Evolutionary conservation across 2,888 invertebrate genomes (phyloP).

Genomic region (Oeneis ivallda): DNA sequence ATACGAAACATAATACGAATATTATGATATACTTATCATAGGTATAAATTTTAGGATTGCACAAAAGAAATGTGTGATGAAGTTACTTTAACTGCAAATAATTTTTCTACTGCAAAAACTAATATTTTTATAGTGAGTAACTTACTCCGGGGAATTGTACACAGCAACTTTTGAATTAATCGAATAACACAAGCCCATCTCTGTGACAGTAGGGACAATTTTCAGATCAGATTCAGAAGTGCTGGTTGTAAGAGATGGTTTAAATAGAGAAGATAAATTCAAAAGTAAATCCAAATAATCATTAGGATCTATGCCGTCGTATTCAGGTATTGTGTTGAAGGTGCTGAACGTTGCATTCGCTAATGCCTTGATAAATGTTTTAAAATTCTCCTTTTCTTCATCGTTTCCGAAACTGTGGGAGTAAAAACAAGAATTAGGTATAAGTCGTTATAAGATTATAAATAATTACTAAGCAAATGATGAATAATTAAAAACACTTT

Average conservation of each 20-base stretch:
- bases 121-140: conserved; percentile 35
- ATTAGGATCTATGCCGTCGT: conserved; percentile 78
- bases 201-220: conserved; percentile 83
- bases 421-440: neutral
- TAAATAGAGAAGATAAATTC: conserved; percentile 75
- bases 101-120: neutral
- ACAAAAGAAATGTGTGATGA: too few relatives aligned
- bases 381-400: conserved; percentile 76
- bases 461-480: too few relatives aligned
- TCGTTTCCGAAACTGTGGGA: conserved; percentile 53
- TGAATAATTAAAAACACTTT: too few relatives aligned
- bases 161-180: conserved; percentile 85
- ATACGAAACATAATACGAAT: too few relatives aligned
- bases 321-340: conserved; percentile 81
- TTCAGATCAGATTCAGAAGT: conserved; percentile 74
- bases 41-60: too few relatives aligned
- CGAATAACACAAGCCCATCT: conserved; percentile 86
- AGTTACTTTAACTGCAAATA: neutral
- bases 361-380: conserved; percentile 79
- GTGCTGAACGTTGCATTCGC: conserved; percentile 82
- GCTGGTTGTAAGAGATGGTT: conserved; percentile 77
- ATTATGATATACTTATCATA: too few relatives aligned
- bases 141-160: conserved; percentile 82
- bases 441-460: too few relatives aligned
- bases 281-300: conserved; percentile 80